Conservation (phyloP, 2,888 invertebrate species). For the Atrina japonica region DNA sequence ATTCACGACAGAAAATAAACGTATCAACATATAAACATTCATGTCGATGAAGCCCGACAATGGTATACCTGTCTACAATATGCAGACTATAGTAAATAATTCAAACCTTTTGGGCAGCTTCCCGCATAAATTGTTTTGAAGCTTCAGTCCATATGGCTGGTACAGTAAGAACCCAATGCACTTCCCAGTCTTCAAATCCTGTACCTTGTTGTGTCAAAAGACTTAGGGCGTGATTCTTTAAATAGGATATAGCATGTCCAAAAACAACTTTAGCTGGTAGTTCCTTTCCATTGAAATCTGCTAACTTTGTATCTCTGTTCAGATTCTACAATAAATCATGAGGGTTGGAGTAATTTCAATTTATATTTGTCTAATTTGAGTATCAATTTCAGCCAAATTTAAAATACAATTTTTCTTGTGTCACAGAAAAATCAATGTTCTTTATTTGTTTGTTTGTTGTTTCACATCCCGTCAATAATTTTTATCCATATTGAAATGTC, state of each 20-base stretch:
- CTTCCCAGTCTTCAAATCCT: constrained; percentile 27
- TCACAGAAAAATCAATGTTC: too few species aligned
- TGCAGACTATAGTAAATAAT: too few species aligned
- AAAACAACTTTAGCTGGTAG: constrained; percentile 36
- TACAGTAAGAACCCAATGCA: constrained; percentile 41
- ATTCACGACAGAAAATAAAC: too few species aligned
- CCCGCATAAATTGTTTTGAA: constrained; percentile 45
- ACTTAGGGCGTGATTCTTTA: constrained; percentile 29
- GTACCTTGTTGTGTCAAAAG: constrained; percentile 14
- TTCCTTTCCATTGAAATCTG: constrained; percentile 27
- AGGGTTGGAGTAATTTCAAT: too few species aligned
- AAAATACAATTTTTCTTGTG: too few species aligned
- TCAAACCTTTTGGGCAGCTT: constrained; percentile 37
- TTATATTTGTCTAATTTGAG: not conserved
- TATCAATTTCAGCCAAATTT: not conserved
- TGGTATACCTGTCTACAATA: too few species aligned
- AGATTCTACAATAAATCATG: constrained; percentile 29
- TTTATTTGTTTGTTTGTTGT: too few species aligned
- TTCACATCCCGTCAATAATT: too few species aligned
- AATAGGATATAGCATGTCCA: constrained; percentile 33
- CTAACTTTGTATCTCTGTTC: constrained; percentile 35
- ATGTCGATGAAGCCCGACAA: too few species aligned
- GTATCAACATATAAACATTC: too few species aligned
- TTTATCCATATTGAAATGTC: too few species aligned
- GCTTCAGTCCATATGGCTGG: constrained; percentile 42